Base-by-base conservation (phyloP, 1,140 invertebrate genomes). In the Drosophila sechellia region DNA sequence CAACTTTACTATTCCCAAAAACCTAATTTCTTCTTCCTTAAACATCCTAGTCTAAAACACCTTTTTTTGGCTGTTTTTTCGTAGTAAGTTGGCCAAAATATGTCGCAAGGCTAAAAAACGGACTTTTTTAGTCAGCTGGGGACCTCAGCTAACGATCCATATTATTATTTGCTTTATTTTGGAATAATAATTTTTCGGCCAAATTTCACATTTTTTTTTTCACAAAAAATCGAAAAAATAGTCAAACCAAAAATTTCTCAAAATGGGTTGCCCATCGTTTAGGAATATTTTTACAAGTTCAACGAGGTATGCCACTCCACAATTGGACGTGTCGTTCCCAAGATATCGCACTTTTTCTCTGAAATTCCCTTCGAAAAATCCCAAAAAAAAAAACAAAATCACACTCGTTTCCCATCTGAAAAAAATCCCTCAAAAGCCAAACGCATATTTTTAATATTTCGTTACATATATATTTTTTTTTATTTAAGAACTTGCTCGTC, bases 401-500 rank as follows among this genome's bases (percentile, higher is more conserved):
- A 15, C 4, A 8, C 15, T 8, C n/a, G 15, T 17, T 15, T 17
- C 0, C 10, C 15, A 20, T n/a, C 20, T 56, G n/a, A 17, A 63
- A 22, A 25, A 31, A 22, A 1, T 0, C 11, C 34, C 53, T 13
- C 12, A 13, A 3, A 13, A 39, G 6, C n/a, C n/a, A 34, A 35
- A 40, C 22, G 5, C n/a, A 63, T 0, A 10, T 5, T 17, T 17
- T 17, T 17, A 17, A 1, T 54, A 5, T 53, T 43, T 34, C 20
- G 68, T 84, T 64, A 49, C 43, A 57, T 43, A 27, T 55, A 71
- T 55, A 68, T 54, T 58, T 13, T 73, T 69, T 73, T 78, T 81
- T 64, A 74, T 68, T 83, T 60, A 76, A 45, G 53, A 76, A 58
- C 35, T 77, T 59, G 64, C 60, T 72, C 53, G 39, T 58, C 79